Percentiles rank a stretch among this genome's conserved stretches.
phyloP scores from a whole-genome alignment of 2,113 vertebrate genomes.

The Ctenodactylus gundi region DNA sequence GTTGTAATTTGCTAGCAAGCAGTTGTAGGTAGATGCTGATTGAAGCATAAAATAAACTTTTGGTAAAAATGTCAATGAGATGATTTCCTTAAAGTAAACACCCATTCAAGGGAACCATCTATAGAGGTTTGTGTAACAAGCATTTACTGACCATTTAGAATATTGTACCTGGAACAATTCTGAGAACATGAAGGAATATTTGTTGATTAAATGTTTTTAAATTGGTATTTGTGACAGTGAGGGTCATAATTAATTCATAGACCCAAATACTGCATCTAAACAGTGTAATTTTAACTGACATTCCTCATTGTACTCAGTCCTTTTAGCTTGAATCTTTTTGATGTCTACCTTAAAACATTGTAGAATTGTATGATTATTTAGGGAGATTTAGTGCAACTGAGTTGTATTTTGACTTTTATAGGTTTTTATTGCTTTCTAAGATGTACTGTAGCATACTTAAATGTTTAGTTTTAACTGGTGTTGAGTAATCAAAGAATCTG shows the following conservation, averaged over 20 bases:
- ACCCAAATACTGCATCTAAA: no score
- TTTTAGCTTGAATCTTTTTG: not conserved
- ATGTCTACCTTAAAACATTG: not conserved
- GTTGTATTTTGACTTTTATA: not conserved
- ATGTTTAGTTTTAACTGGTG: not conserved
- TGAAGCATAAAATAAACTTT: not conserved
- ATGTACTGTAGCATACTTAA: not conserved
- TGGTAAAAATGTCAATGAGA: not conserved
- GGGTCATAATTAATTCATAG: no score
- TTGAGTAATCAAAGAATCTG: not conserved
- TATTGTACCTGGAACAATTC: not conserved
- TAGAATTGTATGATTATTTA: constrained; percentile 24
- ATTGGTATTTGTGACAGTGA: no score
- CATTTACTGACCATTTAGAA: not conserved
- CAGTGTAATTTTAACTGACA: not conserved
- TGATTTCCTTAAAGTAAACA: not conserved
- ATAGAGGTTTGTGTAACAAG: not conserved
- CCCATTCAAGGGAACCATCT: not conserved
- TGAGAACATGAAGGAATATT: not conserved
- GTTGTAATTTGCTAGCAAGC: not conserved
- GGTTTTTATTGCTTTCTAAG: not conserved
- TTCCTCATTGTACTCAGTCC: not conserved
- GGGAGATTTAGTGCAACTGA: not conserved
- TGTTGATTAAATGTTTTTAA: not conserved
- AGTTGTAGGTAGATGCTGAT: not conserved